Evolutionary conservation across 1,140 invertebrate species (phyloP).

Genomic region (Spodoptera litura): DNA sequence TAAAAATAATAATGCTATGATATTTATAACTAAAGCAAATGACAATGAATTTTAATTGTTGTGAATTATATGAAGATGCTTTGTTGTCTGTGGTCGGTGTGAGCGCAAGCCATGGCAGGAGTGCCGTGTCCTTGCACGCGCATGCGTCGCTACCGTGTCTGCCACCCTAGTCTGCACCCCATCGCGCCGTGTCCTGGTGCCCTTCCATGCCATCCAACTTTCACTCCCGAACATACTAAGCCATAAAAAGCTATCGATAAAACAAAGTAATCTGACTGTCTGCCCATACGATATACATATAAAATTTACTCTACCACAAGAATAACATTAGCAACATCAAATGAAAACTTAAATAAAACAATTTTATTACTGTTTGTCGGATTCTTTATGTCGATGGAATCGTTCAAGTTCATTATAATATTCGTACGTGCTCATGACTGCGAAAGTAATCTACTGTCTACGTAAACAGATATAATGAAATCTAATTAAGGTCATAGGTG

Average conservation of each 20-base stretch:
- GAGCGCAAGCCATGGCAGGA: slow-evolving; percentile 49
- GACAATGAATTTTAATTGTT: no score
- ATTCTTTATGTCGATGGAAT: background rate
- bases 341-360: background rate
- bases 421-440: slow-evolving; percentile 15
- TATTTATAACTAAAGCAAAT: background rate
- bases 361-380: background rate
- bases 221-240: slow-evolving; percentile 69
- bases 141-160: slow-evolving; percentile 61
- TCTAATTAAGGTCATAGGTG: slow-evolving; percentile 29
- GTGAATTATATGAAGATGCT: background rate
- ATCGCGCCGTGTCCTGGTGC: slow-evolving; percentile 71
- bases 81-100: slow-evolving; percentile 56
- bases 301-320: no score
- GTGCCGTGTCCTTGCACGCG: slow-evolving; percentile 64
- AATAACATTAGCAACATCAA: no score
- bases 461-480: slow-evolving; percentile 11
- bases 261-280: slow-evolving; percentile 2
- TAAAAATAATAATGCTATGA: no score
- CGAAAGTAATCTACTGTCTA: slow-evolving; percentile 11
- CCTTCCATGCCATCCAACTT: slow-evolving; percentile 77
- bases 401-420: slow-evolving; percentile 4
- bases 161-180: slow-evolving; percentile 69
- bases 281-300: no score
- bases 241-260: slow-evolving; percentile 43